Base-by-base conservation (phyloP, 2,888 invertebrate species). In the Parnassius orleans region DNA sequence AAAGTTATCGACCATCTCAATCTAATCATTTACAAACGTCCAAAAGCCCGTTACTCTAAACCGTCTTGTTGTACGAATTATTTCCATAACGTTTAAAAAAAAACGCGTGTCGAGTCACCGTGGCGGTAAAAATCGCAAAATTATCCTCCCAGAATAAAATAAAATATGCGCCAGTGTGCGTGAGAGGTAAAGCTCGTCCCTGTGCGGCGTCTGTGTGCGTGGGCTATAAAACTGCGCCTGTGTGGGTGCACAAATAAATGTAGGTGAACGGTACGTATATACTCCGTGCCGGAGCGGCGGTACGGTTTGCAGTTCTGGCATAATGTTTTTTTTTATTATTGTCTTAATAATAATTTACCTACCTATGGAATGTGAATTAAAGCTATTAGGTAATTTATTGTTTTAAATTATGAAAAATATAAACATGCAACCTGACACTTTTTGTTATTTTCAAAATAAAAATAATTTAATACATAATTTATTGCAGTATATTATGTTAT, bases 181-280 rank as follows among this genome's bases (percentile, higher is more conserved):
- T 71, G 71, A 57, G 63, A 53, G 71, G 71, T 71, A 68, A 73
- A 72, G 72, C 73, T 71, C 67, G 60, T 63, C 57, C 57, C 64
- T 57, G 65, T 61, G 41, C 65, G 55, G 72, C 70, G 72, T 66
- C 53, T 65, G 67, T 74, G 76, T 75, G 81, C 70, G 83, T 75
- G 77, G 67, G 86, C 86, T 75, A 84, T 89, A 86, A 87, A 86
- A 81, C 68, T 75, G 78, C 60, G 75, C 9, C 63, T 79, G 90
- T 90, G 89, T 89, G 89, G 65, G 89, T 83, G 80, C 72, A 82
- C 83, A 88, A 86, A 89, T 88, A 88, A 88, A 90, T 90, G 89
- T 90, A 88, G 89, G 90, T 88, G 86, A 88, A 80, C 79, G 76
- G 81, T 83, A 81, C 78, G 84, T 90, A 85, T 84, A 85, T 84